These are phyloP conservation scores for pig (Sus scrofa) DNA, from an alignment of 2,113 vertebrate genomes.

Conservation along the genomic window DNA sequence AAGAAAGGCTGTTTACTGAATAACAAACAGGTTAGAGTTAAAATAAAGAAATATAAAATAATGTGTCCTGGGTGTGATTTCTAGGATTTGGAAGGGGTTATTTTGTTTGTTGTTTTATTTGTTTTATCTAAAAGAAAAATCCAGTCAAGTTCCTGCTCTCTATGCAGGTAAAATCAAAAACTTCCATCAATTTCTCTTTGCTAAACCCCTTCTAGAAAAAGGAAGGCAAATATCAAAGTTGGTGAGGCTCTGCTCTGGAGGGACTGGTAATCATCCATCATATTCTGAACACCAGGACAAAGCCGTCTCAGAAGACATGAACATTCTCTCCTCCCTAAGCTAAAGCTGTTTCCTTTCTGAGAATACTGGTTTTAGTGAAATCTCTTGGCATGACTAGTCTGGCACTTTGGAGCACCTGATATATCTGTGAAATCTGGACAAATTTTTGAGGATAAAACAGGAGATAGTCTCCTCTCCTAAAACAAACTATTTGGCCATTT, in stretches of 20 bases:
- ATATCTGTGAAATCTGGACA: background rate
- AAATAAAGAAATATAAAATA: conserved; percentile 37
- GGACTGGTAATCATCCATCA: background rate
- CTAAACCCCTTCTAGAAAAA: background rate
- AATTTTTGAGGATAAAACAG: background rate
- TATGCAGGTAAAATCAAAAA: background rate
- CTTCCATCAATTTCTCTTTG: background rate
- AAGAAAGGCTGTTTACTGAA: conserved; percentile 35
- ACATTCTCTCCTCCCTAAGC: background rate
- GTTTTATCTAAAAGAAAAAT: conserved; percentile 4
- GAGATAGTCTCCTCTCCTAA: background rate
- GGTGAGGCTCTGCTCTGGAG: background rate
- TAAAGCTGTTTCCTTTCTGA: conserved; percentile 38
- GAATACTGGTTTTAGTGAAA: background rate
- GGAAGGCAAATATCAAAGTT: background rate
- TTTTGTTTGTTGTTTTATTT: too few species aligned
- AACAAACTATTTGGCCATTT: background rate
- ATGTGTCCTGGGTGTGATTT: background rate
- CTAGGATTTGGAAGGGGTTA: background rate
- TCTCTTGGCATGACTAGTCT: background rate
- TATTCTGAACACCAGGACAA: background rate
- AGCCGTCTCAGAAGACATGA: background rate
- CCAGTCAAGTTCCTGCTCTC: background rate
- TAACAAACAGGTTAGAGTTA: conserved; percentile 40
- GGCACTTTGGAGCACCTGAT: background rate